Percentiles rank a stretch among this genome's conserved stretches.
phyloP scores from a whole-genome alignment of 2,113 vertebrate species.

The Chaetodon trifascialis region DNA sequence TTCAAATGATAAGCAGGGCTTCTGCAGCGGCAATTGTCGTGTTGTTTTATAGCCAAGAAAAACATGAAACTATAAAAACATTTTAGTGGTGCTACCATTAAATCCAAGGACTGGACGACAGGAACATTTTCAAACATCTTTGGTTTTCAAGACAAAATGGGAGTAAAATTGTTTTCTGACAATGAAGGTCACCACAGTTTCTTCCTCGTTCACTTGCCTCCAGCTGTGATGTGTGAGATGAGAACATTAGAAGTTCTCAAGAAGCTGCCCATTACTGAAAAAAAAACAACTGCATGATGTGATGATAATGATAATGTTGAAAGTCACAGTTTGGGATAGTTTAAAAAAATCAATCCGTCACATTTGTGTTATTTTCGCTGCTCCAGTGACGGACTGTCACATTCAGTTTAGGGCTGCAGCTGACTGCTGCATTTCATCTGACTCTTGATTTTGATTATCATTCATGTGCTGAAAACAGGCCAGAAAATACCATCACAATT shows the following conservation, averaged over 20 bases:
- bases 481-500: background rate
- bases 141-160: background rate
- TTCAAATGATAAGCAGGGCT: conserved; percentile 31
- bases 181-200: background rate
- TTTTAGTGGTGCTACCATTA: background rate
- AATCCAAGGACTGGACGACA: background rate
- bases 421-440: background rate
- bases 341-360: background rate
- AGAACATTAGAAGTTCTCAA: background rate
- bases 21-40: background rate
- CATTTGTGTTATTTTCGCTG: background rate
- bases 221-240: background rate
- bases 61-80: conserved; percentile 4
- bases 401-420: background rate
- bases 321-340: background rate
- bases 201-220: background rate
- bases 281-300: background rate
- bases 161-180: background rate
- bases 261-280: background rate
- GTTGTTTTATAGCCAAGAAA: conserved; percentile 23
- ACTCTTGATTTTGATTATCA: background rate
- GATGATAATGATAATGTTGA: too few relatives aligned
- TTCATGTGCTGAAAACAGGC: background rate
- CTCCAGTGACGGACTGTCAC: background rate
- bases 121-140: background rate